Conservation (phyloP, 2,888 invertebrate genomes). For the Dexiosoma caninum region DNA sequence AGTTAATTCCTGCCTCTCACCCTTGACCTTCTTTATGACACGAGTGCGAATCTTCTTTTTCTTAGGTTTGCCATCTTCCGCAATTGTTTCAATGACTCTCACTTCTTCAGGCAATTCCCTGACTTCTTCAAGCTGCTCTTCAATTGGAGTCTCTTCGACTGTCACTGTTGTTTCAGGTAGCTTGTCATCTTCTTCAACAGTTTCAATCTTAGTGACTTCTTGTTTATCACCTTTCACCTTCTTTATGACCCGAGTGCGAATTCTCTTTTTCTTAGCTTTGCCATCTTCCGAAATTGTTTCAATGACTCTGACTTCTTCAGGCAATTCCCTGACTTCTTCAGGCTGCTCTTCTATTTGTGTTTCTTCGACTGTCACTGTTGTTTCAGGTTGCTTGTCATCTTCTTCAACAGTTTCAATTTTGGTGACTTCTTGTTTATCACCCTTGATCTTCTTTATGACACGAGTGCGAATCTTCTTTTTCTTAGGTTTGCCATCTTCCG, state of each 20-base stretch:
- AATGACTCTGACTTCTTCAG: not conserved
- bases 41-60: constrained; percentile 49
- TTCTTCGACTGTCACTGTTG: constrained; percentile 23
- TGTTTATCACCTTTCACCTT: not conserved
- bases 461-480: constrained; percentile 23
- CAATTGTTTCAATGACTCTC: not conserved
- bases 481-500: constrained; percentile 5
- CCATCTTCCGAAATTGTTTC: not conserved
- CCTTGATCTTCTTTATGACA: constrained; percentile 21
- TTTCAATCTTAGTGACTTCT: constrained; percentile 12
- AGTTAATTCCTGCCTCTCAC: constrained; percentile 45
- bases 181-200: constrained; percentile 4
- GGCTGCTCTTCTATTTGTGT: not conserved
- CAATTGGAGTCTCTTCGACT: not conserved
- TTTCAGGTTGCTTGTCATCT: constrained; percentile 25
- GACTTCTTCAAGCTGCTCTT: not conserved
- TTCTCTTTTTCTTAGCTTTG: not conserved
- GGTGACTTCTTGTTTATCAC: constrained; percentile 24
- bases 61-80: not conserved
- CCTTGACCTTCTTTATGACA: constrained; percentile 45
- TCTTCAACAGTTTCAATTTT: constrained; percentile 34
- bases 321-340: not conserved
- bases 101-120: not conserved
- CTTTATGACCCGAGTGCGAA: not conserved
- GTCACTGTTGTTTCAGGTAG: constrained; percentile 5